Base-by-base conservation (phyloP, 2,113 vertebrate species). In the Suricata suricatta region DNA sequence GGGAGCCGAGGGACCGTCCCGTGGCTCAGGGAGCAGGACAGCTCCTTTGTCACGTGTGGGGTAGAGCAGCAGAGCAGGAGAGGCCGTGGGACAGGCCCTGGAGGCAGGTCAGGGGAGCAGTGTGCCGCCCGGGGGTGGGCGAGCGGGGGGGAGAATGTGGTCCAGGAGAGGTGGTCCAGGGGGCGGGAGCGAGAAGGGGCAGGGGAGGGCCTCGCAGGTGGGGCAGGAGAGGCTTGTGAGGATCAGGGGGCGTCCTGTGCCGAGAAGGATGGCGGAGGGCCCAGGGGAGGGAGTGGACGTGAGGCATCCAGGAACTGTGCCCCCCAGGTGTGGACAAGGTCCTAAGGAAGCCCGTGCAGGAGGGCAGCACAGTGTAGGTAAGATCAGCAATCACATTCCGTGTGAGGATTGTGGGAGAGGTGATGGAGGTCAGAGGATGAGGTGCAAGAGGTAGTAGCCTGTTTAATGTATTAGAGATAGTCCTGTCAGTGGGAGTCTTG, bases 101-200 rank as follows among this genome's bases (percentile, higher is more conserved):
- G 71, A 76, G 29, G 21, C 5, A 47, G 54, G 60, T 25, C 7
- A 54, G 5, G 6, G 14, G 27, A n/a, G n/a, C 31, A 10, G 66
- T 71, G 13, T 88, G 10, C 14, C 64, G 14, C 9, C 5, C 3
- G 27, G 16, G 11, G n/a, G n/a, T n/a, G n/a, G n/a, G n/a, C n/a
- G n/a, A n/a, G n/a, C n/a, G n/a, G n/a, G n/a, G n/a, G 3, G 77
- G 41, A 69, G 38, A 19, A 6, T 6, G 8, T 44, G 38, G 68
- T 0, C 23, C 23, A 11, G 10, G 41, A 50, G 2, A 50, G 8
- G 4, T 1, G 12, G 27, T 35, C 5, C 38, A 17, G 0, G 1
- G 29, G 69, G 27, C 47, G 57, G 31, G 5, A 57, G 74, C 38
- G 63, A 57, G 16, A 11, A 41, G 31, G 52, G 33, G 25, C 35